Percentiles rank a stretch among this genome's conserved stretches.
Evolutionary conservation across 2,888 invertebrate species (phyloP).

Genomic region (Clitarchus hookeri): DNA sequence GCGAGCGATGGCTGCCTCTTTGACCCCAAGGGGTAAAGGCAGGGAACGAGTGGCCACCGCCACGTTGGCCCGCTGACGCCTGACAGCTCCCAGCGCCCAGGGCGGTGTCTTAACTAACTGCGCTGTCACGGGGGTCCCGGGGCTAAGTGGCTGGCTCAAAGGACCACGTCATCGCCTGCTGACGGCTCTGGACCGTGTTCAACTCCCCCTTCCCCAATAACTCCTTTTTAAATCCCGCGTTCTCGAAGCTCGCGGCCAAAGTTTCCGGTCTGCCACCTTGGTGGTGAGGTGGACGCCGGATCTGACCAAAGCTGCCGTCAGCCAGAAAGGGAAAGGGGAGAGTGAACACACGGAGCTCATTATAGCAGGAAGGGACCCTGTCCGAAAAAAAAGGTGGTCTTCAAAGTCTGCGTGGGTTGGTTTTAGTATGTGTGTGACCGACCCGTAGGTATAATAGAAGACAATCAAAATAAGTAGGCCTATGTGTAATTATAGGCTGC

Average conservation of each 20-base stretch:
- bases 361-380: not conserved
- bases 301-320: not conserved
- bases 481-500: too few relatives aligned
- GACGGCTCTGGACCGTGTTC: not conserved
- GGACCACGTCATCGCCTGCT: not conserved
- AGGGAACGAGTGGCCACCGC: not conserved
- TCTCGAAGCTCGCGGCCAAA: not conserved
- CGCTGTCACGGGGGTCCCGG: not conserved
- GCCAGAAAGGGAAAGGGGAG: not conserved
- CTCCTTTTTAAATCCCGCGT: too few relatives aligned
- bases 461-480: too few relatives aligned
- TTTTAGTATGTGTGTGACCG: too few relatives aligned
- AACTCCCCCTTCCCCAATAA: not conserved
- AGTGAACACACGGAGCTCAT: not conserved
- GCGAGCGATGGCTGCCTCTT: not conserved
- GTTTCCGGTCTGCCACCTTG: constrained; percentile 1
- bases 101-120: constrained; percentile 4
- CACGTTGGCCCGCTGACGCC: too few relatives aligned
- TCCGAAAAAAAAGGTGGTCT: not conserved
- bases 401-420: not conserved
- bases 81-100: not conserved
- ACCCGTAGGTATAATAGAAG: too few relatives aligned
- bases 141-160: not conserved
- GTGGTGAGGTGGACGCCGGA: not conserved
- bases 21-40: not conserved